These are phyloP conservation scores for Scalopus aquaticus DNA, from an alignment of 2,113 vertebrate genomes.

Conservation along the genomic window DNA sequence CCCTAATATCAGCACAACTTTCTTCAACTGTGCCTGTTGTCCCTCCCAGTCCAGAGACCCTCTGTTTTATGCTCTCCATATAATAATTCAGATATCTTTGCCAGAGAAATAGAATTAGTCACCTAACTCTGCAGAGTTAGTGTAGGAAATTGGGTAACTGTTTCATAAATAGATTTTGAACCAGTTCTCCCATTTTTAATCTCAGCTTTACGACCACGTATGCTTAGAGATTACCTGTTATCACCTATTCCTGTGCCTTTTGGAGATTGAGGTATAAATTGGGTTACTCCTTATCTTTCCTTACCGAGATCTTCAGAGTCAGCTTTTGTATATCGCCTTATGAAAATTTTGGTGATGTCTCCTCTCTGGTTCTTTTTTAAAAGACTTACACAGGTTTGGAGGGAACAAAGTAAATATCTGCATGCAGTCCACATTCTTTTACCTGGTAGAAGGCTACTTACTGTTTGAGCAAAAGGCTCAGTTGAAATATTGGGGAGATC, in stretches of 20 bases:
- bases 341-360: not conserved
- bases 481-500: not conserved
- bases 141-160: not conserved
- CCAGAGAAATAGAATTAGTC: not conserved
- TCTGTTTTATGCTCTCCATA: not conserved
- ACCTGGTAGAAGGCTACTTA: not conserved
- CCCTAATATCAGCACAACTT: not conserved
- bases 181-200: not conserved
- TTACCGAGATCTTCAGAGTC: not conserved
- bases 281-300: slow-evolving; percentile 10
- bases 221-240: not conserved
- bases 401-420: slow-evolving; percentile 7
- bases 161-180: slow-evolving; percentile 1
- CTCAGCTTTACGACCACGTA: not conserved
- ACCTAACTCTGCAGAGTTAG: not conserved
- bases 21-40: not conserved
- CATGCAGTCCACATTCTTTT: not conserved
- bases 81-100: not conserved
- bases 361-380: not conserved
- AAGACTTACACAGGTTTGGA: not conserved
- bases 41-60: not conserved
- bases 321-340: not conserved
- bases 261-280: not conserved
- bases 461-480: not conserved
- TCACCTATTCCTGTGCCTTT: not conserved